Evolutionary conservation across 2,797 vertebrate species (phyloP).

Genomic region (Menidia menidia): DNA sequence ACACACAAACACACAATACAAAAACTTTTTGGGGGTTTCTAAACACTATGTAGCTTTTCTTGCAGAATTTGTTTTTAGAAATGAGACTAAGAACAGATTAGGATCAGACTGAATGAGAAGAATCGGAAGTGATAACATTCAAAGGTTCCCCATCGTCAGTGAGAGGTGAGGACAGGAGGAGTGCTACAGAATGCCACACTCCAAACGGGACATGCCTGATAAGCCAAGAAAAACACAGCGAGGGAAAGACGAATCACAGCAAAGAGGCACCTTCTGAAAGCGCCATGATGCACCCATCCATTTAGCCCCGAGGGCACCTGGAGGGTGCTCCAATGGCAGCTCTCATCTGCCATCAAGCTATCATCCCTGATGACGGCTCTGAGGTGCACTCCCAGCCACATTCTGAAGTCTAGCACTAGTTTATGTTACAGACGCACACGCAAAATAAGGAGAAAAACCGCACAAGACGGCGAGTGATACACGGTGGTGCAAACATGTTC

Average conservation of each 20-base stretch:
- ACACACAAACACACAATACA: no score
- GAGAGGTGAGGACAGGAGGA: constrained; percentile 19
- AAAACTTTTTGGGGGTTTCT: no score
- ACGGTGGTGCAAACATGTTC: constrained; percentile 90
- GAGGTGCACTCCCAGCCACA: constrained; percentile 63
- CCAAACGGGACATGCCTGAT: constrained; percentile 46
- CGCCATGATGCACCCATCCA: constrained; percentile 70
- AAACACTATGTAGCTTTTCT: neutral
- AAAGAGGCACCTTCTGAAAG: constrained; percentile 64
- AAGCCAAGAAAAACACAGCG: constrained; percentile 57
- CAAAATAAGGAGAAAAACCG: constrained; percentile 2
- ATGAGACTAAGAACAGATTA: neutral
- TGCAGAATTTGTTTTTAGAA: neutral
- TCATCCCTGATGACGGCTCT: constrained; percentile 70
- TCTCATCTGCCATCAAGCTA: constrained; percentile 77
- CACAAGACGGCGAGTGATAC: constrained; percentile 26
- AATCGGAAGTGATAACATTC: neutral
- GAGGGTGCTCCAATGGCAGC: constrained; percentile 83
- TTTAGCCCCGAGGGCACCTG: constrained; percentile 84
- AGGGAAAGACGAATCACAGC: constrained; percentile 67
- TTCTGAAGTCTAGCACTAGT: constrained; percentile 46
- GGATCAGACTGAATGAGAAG: neutral
- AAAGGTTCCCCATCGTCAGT: neutral
- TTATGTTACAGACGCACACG: constrained; percentile 12
- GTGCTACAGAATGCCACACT: constrained; percentile 18